Percentiles rank a stretch among this genome's conserved stretches.
Conservation (phyloP, 2,113 vertebrate genomes). For the Ovis aries region ARS-UI_Ramb_v3.0 NC_056060.1:10588501-10589000, state of each 20-base stretch:
- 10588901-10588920: background rate
- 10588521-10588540: background rate
- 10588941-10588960: background rate
- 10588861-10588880: background rate
- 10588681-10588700: too few species aligned
- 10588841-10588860: background rate
- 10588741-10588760: too few species aligned
- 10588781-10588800: too few species aligned
- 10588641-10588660: constrained; percentile 3
- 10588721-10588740: too few species aligned
- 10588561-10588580: background rate
- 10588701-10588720: too few species aligned
- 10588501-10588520: background rate
- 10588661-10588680: background rate
- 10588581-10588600: background rate
- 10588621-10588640: background rate
- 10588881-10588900: background rate
- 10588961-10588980: background rate
- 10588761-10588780: too few species aligned
- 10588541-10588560: rapidly evolving
- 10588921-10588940: background rate
- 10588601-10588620: background rate
- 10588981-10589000: background rate
- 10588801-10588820: too few species aligned
- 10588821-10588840: background rate